These are phyloP conservation scores for Lucifuga dentata DNA, from an alignment of 2,113 vertebrate species.

Conservation along the genomic window DNA sequence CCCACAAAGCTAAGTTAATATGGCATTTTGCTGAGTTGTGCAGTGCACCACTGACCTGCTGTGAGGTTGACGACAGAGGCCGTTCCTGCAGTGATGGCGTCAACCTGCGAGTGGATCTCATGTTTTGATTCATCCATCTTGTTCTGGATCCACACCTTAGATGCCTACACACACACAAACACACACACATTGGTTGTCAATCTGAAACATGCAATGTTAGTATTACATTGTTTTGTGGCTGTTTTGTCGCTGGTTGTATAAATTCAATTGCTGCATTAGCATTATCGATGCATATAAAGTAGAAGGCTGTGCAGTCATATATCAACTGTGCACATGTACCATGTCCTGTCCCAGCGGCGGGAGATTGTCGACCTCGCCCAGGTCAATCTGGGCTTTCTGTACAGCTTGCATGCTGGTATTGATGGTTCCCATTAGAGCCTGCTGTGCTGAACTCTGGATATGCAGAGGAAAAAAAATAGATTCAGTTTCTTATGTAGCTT, in stretches of 20 bases:
- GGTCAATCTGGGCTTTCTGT: slow-evolving; percentile 94
- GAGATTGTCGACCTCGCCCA: slow-evolving; percentile 91
- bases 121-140: slow-evolving; percentile 99
- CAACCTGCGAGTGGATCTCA: slow-evolving; percentile 99
- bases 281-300: neutral
- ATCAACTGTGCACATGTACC: slow-evolving; percentile 76
- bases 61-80: slow-evolving; percentile 99
- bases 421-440: slow-evolving; percentile 98
- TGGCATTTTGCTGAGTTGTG: slow-evolving; percentile 8
- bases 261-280: too few species aligned
- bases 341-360: slow-evolving; percentile 97
- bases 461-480: slow-evolving; percentile 9
- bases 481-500: neutral
- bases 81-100: slow-evolving; percentile 97
- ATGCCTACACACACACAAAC: slow-evolving; percentile 83
- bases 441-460: slow-evolving; percentile 94
- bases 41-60: slow-evolving; percentile 88
- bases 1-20: too few species aligned
- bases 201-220: too few species aligned
- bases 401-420: slow-evolving; percentile 98
- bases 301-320: neutral
- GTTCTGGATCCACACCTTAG: slow-evolving; percentile 98
- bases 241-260: too few species aligned
- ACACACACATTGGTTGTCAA: neutral
- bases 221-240: too few species aligned